A percentile compares a stretch with the other conserved stretches of the same genome.
Evolutionary conservation across 2,113 vertebrate genomes (phyloP).

Genomic region (Synchiropus splendidus): DNA sequence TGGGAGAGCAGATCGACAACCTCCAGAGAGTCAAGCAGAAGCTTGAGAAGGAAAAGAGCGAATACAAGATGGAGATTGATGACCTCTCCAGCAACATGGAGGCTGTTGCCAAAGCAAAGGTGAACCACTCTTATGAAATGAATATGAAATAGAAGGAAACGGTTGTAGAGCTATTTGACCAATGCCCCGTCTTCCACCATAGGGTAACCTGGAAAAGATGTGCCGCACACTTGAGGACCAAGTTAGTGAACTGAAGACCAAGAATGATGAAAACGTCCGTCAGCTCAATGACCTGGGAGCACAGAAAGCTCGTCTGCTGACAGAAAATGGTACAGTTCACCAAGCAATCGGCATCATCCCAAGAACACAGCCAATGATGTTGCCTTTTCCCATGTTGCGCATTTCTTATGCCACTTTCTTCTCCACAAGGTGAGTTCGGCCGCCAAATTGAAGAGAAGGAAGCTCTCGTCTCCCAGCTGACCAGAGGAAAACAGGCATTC

Average conservation of each 20-base stretch:
- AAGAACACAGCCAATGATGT: too few species aligned
- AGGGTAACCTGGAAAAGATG: constrained; percentile 54
- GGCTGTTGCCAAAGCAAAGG: constrained; percentile 48
- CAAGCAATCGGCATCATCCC: too few species aligned
- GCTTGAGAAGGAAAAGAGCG: constrained; percentile 52
- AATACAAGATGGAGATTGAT: constrained; percentile 51
- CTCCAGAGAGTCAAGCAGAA: constrained; percentile 71
- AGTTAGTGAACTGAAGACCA: constrained; percentile 49
- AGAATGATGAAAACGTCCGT: constrained; percentile 49
- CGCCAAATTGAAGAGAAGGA: constrained; percentile 79
- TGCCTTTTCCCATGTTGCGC: too few species aligned
- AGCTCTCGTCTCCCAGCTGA: constrained; percentile 73
- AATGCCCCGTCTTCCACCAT: neutral
- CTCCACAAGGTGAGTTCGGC: constrained; percentile 60
- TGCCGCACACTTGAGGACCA: constrained; percentile 53
- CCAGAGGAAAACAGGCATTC: constrained; percentile 60
- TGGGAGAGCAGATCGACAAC: constrained; percentile 64
- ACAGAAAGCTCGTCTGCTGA: constrained; percentile 47
- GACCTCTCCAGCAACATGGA: constrained; percentile 56
- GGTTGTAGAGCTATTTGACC: too few species aligned
- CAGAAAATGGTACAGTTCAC: constrained; percentile 37
- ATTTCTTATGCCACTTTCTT: too few species aligned
- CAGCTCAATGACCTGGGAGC: constrained; percentile 38
- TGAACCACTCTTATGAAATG: too few species aligned
- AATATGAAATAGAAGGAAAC: too few species aligned